These are phyloP conservation scores for Sinella curviseta DNA, from an alignment of 1,140 invertebrate species.

Conservation along the genomic window DNA sequence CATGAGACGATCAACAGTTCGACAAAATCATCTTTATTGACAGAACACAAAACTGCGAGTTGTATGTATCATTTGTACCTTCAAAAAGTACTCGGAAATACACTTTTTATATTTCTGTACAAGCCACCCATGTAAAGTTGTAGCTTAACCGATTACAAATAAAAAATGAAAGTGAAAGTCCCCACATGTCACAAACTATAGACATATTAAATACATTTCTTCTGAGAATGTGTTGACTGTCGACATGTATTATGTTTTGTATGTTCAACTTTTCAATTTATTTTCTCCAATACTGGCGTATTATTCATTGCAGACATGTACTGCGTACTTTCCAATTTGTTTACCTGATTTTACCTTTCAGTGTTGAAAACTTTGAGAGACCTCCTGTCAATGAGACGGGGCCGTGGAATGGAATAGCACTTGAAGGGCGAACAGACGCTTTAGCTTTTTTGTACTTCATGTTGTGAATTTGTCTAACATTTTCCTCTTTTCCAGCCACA, in stretches of 20 bases:
- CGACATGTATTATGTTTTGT: too few species aligned
- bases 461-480: too few species aligned
- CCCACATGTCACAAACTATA: too few species aligned
- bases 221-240: too few species aligned
- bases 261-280: too few species aligned
- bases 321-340: too few species aligned
- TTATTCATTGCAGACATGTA: too few species aligned
- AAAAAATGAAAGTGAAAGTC: neutral
- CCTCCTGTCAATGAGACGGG: neutral
- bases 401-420: neutral
- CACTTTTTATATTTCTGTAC: neutral
- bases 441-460: neutral
- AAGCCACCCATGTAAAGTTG: neutral
- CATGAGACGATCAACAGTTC: slow-evolving; percentile 17
- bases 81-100: neutral
- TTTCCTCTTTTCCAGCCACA: too few species aligned
- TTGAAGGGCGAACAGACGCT: neutral
- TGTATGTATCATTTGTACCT: neutral
- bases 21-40: neutral
- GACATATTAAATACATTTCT: too few species aligned
- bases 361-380: too few species aligned
- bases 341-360: too few species aligned
- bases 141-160: neutral
- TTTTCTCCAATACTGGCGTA: too few species aligned
- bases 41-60: neutral